Evolutionary conservation across 2,113 vertebrate genomes (phyloP), one percentile per base, ranked within the genome.

Genomic region (Cyanocitta stelleri): DNA sequence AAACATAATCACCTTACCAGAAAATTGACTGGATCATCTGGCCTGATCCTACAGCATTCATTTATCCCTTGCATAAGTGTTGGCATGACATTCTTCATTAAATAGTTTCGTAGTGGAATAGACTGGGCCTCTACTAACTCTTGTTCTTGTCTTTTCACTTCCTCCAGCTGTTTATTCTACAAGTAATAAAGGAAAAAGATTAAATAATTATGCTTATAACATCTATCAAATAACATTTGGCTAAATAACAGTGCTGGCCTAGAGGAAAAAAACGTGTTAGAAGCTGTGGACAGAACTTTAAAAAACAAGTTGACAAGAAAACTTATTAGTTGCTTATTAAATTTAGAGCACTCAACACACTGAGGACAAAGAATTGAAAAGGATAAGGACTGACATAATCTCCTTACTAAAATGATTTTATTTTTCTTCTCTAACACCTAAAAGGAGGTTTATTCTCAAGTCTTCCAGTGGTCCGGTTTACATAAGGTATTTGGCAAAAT

Each of bases 21-120:
- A 96, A 99, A 99, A 94, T 99, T 98, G 2, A 99, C 95, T 0
- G 99, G 99, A 71, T 99, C 98, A 6, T 98, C 97, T 2, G 99
- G 99, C 20, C 97, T 97, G 52, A 97, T 95, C 56, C 91, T 97
- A 81, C 98, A 99, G 81, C 99, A 99, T 37, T 99, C 98, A 6
- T 97, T 98, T 77, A 99, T 97, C 4, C 99, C 99, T 93, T 97
- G 97, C 74, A 98, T 98, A 62, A 99, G 98, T 0, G 98, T 98
- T 63, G 99, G 99, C 98, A 99, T 99, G 32, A 99, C 98, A 1
- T 98, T 97, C 61, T 97, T 97, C 97, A 98, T 98, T 93, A 99
- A 95, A 90, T 99, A 99, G 84, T 97, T 98, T 63, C 98, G 98
- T 91, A 99, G 83, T 8, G 98, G 98, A 58, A 95, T 7, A 4